A percentile compares a stretch with the other conserved stretches of the same genome.
These are phyloP conservation scores for Drosophila quadrilineata DNA, from an alignment of 1,140 invertebrate genomes.

Conservation along the genomic window DNA sequence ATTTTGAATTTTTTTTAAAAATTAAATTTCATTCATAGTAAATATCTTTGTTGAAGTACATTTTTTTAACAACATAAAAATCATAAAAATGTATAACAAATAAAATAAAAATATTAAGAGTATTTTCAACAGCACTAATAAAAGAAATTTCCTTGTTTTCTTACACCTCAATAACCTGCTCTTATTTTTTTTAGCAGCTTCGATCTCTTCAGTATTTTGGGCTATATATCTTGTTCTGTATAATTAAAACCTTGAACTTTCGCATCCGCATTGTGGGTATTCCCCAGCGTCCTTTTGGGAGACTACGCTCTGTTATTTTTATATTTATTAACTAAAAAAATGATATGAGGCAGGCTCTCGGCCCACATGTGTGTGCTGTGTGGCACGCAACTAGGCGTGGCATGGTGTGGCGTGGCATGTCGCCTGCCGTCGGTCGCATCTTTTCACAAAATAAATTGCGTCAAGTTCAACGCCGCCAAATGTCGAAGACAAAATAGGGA, in stretches of 20 bases:
- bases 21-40: too few species aligned
- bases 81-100: too few species aligned
- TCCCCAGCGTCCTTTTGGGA: conserved; percentile 52
- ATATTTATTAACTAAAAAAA: conserved; percentile 56
- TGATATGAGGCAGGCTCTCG: conserved; percentile 2
- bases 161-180: too few species aligned
- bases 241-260: conserved; percentile 36
- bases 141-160: too few species aligned
- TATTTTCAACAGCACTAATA: too few species aligned
- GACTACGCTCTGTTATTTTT: conserved; percentile 33
- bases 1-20: too few species aligned
- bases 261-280: conserved; percentile 44
- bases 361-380: conserved; percentile 57
- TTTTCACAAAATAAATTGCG: conserved; percentile 77
- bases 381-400: conserved; percentile 66
- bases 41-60: too few species aligned
- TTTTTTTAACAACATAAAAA: too few species aligned
- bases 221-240: not conserved
- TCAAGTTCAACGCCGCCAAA: conserved; percentile 78
- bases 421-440: conserved; percentile 28
- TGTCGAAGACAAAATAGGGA: conserved; percentile 70
- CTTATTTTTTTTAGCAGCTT: too few species aligned
- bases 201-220: not conserved
- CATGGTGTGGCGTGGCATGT: conserved; percentile 23
- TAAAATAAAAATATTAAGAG: too few species aligned